Evolutionary conservation across 2,888 invertebrate species (phyloP), one percentile per base, ranked within the genome.

Genomic region (Neelides folsomi): DNA sequence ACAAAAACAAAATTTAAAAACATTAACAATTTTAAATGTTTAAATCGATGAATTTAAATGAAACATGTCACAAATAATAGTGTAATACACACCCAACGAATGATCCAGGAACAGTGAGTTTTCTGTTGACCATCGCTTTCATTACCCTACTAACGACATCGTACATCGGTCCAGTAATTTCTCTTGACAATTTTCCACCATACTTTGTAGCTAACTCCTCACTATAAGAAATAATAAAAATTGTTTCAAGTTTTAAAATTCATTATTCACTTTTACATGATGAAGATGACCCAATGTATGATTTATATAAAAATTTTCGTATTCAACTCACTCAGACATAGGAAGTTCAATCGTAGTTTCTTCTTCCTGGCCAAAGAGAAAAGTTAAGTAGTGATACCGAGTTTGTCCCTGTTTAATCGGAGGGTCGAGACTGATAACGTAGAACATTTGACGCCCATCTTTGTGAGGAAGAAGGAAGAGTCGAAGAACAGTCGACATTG

Each of bases 341-440:
- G 89, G 90, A 56, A 97, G 72, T 71, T 95, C 94, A 62, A 95
- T 76, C 10, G 84, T 82, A 18, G 60, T 61, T 68, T 93, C 90
- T 52, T 97, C 95, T 66, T 98, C 97, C 67, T 88, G 87, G 43
- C 84, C 85, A 70, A 98, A 99, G 42, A 95, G 74, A 52, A 97
- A 75, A 10, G 97, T 95, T 55, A 98, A 74, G 69, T 89, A 98
- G 67, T 94, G 95, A 69, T 98, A 98, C 58, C 98, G 77, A 0
- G 98, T 99, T 74, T 98, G 97, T 46, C 98, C 98, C 70, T 98
- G 98, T 68, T 98, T 97, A 65, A 99, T 97, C 0, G 98, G 98
- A 1, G 98, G 98, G 76, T 98, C 97, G 65, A 98, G 75, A 49
- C 93, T 92, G 50, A 95, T 86, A 41, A 98, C 95, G 70, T 97